Base-by-base conservation (phyloP, 2,113 vertebrate species). In the Glaucomys volans region DNA sequence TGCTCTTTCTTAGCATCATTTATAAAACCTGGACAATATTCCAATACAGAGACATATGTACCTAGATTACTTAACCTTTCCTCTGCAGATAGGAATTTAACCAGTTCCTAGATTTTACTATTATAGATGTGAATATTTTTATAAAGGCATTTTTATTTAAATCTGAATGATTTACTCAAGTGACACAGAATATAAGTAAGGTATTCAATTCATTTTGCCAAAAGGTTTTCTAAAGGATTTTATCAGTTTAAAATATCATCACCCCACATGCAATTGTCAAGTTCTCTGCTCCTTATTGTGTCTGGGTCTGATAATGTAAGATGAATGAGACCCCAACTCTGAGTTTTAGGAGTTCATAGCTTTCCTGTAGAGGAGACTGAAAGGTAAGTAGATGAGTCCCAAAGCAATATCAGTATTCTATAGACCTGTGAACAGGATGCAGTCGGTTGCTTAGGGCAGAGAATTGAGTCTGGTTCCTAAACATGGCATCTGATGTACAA, bases 71-170 rank as follows among this genome's bases (percentile, higher is more conserved):
- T 82, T 57, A 85, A 74, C 20, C 44, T 88, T 84, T 35, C 47
- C 20, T 92, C 18, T 69, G 4, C 32, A 50, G 40, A 50, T 40
- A 14, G 22, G 47, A 17, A 47, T 82, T 71, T 76, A 82, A 30
- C 42, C 80, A 37, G 20, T 40, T 84, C 26, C 37, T 17, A 57
- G 13, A 76, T 83, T 86, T 92, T 96, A 62, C 54, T 77, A 44
- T 59, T 52, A 87, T 42, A 67, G 40, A 80, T 80, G n/a, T 42
- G 30, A 94, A 64, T 57, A 88, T 57, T 87, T 91, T 94, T 72
- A 86, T 67, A 30, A 4, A 14, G 9, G 30, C 59, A 67, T 86
- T 94, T 95, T 90, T 92, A 62, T 82, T 87, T 87, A 52, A 87
- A 66, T 72, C 83, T 87, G 69, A 87, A 72, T 74, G 37, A 42